phyloP scores from a whole-genome alignment of 2,113 vertebrate genomes.

The Coptodon rendalli region DNA sequence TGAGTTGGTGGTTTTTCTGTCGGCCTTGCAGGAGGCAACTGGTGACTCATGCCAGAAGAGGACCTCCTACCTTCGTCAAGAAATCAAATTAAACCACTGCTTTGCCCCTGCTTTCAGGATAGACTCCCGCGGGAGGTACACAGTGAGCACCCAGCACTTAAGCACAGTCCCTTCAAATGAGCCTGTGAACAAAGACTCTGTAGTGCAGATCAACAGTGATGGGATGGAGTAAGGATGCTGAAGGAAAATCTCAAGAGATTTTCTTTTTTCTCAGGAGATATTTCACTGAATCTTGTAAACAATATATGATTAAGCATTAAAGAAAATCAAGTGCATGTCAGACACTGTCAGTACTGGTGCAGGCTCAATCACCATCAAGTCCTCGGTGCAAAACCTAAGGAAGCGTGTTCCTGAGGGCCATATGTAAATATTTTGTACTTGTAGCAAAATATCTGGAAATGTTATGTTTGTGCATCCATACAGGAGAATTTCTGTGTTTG shows the following conservation, averaged over 20 bases:
- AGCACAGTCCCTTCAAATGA: slow-evolving; percentile 78
- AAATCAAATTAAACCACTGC: slow-evolving; percentile 82
- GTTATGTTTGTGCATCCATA: not conserved
- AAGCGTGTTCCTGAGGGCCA: not conserved
- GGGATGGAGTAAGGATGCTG: slow-evolving; percentile 55
- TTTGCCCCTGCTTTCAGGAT: slow-evolving; percentile 77
- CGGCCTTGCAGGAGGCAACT: slow-evolving; percentile 88
- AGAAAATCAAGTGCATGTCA: not conserved
- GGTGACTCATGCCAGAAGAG: slow-evolving; percentile 90
- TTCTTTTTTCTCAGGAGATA: not conserved
- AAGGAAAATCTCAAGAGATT: not conserved
- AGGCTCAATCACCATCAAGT: not conserved
- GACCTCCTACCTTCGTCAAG: slow-evolving; percentile 89
- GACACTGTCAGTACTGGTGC: not conserved
- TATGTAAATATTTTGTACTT: not conserved
- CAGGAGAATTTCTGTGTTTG: not conserved
- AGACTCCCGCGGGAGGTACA: slow-evolving; percentile 78
- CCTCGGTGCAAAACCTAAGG: not conserved
- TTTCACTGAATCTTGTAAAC: not conserved
- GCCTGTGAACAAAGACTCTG: slow-evolving; percentile 81
- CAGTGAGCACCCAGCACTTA: slow-evolving; percentile 86
- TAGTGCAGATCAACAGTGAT: slow-evolving; percentile 86
- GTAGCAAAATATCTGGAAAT: not conserved
- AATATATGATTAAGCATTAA: not conserved
- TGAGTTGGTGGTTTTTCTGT: slow-evolving; percentile 90